Base-by-base conservation (phyloP, 2,113 vertebrate species). In the Upupa epops region DNA sequence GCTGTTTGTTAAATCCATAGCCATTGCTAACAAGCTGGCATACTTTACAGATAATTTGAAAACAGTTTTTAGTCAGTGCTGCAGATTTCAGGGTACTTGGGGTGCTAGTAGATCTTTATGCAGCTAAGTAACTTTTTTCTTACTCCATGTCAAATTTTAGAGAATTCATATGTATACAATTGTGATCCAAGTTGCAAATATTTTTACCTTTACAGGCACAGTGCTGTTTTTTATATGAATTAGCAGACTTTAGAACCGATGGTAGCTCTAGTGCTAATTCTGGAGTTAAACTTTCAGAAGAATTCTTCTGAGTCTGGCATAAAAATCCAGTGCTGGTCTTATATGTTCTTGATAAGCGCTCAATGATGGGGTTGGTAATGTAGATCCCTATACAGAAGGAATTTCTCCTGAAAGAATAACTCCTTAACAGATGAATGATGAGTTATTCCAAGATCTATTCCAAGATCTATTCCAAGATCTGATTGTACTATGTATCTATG, bases 281-380 rank as follows among this genome's bases (percentile, higher is more conserved):
- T 69, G 49, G 7, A 89, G 45, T 81, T 92, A 92, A 15, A 56
- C 77, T 92, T 94, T 52, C 58, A 81, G 73, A 94, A 90, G 58
- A 88, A 81, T 64, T 86, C 4, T 78, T 59, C 45, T 74, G 49
- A 68, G 86, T 90, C 1, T 9, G 34, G 4, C 17, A 5, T 56
- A 26, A 10, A 37, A 68, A 36, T 79, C 13, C 60, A 65, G 25
- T 9, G 13, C 31, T 80, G 14, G 8, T 81, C 18, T 83, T 83
- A 20, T 40, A 37, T 66, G 21, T 60, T 42, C 6, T 52, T 37
- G 17, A 25, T 42, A 8, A 72, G 56, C 21, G 80, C 36, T 63
- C 28, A 66, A 8, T 66, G 51, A 25, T 7, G 25, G 17, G 17
- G 37, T 28, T 48, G 12, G 73, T 77, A 69, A 31, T 34, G 26